Percentiles rank a stretch among this genome's conserved stretches.
Evolutionary conservation across 1,140 invertebrate genomes (phyloP).

Genomic region (Trichomalopsis sarcophagae): DNA sequence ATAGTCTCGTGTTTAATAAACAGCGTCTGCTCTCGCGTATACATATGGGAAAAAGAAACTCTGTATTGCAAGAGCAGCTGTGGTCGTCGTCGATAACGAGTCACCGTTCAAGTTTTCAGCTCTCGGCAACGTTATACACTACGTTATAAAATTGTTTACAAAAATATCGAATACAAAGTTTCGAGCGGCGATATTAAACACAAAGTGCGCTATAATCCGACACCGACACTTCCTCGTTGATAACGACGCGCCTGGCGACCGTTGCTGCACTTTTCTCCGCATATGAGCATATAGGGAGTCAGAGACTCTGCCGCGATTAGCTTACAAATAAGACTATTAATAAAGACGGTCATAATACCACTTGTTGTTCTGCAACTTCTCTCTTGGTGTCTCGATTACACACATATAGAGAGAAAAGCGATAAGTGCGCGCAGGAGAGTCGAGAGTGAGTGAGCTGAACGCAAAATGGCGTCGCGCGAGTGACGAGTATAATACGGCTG

Average conservation of each 20-base stretch:
- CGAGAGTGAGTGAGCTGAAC: background rate
- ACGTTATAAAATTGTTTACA: slow-evolving; percentile 38
- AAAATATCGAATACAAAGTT: slow-evolving; percentile 49
- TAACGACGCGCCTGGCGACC: slow-evolving; percentile 25
- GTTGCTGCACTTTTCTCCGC: background rate
- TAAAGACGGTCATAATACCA: slow-evolving; percentile 21
- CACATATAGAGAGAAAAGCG: background rate
- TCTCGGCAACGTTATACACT: slow-evolving; percentile 11
- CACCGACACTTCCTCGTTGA: slow-evolving; percentile 51
- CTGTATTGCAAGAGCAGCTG: slow-evolving; percentile 13
- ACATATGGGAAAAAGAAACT: slow-evolving; percentile 7
- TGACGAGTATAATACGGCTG: slow-evolving; percentile 36
- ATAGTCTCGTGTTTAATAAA: slow-evolving; percentile 42
- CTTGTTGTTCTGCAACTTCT: background rate
- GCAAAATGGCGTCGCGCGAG: slow-evolving; percentile 36
- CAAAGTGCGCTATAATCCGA: slow-evolving; percentile 40
- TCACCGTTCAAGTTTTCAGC: slow-evolving; percentile 17
- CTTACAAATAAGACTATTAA: slow-evolving; percentile 45
- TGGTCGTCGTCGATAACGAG: background rate
- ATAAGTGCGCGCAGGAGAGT: background rate
- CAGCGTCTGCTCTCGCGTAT: background rate
- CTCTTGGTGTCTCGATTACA: background rate
- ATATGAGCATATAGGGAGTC: too few species aligned
- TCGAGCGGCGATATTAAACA: slow-evolving; percentile 1
- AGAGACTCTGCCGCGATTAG: slow-evolving; percentile 10